Evolutionary conservation across 1,140 invertebrate species (phyloP).

Genomic region (Drosophila persimilis): DNA sequence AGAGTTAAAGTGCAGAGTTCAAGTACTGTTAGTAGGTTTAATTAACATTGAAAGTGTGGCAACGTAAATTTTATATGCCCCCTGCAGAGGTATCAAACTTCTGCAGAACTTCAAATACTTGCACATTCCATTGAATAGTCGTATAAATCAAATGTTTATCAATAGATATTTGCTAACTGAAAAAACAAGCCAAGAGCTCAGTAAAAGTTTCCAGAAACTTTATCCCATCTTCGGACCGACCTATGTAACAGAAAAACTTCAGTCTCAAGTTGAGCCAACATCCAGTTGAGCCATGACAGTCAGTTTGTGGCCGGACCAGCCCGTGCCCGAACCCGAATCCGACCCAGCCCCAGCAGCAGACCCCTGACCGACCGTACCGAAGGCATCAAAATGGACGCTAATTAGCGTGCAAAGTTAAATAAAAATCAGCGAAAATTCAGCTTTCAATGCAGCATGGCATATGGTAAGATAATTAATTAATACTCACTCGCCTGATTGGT

Average conservation of each 20-base stretch:
- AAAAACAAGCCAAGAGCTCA: constrained; percentile 35
- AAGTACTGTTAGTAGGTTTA: no score
- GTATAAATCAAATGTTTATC: constrained; percentile 49
- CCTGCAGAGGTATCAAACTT: no score
- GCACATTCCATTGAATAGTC: neutral
- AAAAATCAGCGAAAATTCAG: constrained; percentile 65
- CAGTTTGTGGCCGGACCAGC: constrained; percentile 11
- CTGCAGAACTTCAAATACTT: no score
- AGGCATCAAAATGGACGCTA: constrained; percentile 57
- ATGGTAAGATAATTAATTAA: constrained; percentile 73
- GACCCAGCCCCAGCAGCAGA: neutral
- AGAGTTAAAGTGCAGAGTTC: neutral
- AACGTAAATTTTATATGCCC: no score
- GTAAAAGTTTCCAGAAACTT: constrained; percentile 36
- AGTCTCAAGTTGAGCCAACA: constrained; percentile 32
- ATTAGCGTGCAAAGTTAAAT: constrained; percentile 66
- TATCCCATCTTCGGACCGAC: constrained; percentile 2
- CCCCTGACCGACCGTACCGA: constrained; percentile 9
- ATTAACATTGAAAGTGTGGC: no score
- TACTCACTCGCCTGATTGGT: constrained; percentile 65
- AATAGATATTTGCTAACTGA: constrained; percentile 25
- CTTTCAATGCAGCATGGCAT: constrained; percentile 65
- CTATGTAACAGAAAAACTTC: constrained; percentile 27
- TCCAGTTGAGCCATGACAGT: constrained; percentile 16
- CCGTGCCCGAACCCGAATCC: neutral